Evolutionary conservation across 2,888 invertebrate genomes (phyloP).

Genomic region (Cordilura impudica): DNA sequence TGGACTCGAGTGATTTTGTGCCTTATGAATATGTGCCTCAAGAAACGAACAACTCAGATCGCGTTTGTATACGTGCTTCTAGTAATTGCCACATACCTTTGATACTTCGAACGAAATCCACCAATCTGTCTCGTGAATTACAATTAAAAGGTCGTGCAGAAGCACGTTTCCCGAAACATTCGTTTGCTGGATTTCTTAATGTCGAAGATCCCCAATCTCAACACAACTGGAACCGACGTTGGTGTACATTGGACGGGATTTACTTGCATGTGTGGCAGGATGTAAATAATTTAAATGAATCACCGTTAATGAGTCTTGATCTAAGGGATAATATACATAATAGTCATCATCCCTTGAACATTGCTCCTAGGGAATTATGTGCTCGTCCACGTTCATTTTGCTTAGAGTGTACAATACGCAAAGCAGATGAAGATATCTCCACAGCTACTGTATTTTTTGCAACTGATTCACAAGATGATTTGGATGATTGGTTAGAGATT

Average conservation of each 20-base stretch:
- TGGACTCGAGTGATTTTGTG: constrained; percentile 68
- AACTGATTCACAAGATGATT: constrained; percentile 78
- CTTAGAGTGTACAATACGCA: constrained; percentile 67
- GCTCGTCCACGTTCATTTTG: constrained; percentile 78
- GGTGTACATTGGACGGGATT: constrained; percentile 79
- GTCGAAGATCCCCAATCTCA: constrained; percentile 77
- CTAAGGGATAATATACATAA: constrained; percentile 73
- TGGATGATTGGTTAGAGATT: constrained; percentile 78
- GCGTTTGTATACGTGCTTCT: constrained; percentile 70
- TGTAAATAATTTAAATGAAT: constrained; percentile 76
- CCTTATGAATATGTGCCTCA: constrained; percentile 70
- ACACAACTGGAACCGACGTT: constrained; percentile 80
- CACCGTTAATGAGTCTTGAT: constrained; percentile 76
- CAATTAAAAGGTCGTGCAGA: constrained; percentile 70
- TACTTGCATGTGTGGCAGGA: constrained; percentile 79
- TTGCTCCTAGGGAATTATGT: constrained; percentile 78
- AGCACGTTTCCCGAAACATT: constrained; percentile 68
- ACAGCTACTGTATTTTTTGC: constrained; percentile 75
- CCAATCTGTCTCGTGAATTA: constrained; percentile 70
- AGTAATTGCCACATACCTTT: constrained; percentile 67
- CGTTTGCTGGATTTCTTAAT: constrained; percentile 79
- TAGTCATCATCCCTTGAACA: constrained; percentile 68
- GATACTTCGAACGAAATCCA: constrained; percentile 66
- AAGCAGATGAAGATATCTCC: constrained; percentile 66
- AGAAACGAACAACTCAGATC: constrained; percentile 62